Conservation (phyloP, 2,888 invertebrate species). For the Apodemia zela region DNA sequence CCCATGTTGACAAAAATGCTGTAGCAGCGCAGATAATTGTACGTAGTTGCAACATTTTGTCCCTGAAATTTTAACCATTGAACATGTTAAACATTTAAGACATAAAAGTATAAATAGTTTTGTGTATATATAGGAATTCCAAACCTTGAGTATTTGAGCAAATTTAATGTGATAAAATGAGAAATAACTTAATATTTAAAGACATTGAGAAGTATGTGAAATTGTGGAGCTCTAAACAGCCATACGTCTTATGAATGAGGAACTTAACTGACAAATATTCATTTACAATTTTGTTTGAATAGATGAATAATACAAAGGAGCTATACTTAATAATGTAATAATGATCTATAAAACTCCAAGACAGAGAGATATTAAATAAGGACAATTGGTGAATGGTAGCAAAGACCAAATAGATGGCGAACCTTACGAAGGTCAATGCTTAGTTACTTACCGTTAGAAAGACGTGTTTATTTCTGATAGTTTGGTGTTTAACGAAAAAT, state of each 20-base stretch:
- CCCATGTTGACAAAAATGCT: conserved; percentile 50
- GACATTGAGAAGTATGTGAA: no score
- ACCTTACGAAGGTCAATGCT: conserved; percentile 8
- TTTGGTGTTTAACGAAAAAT: background rate
- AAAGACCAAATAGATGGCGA: conserved; percentile 8
- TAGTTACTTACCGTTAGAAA: conserved; percentile 8
- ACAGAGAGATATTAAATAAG: background rate
- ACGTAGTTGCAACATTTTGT: conserved; percentile 54
- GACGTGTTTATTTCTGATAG: conserved; percentile 5
- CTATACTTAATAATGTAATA: no score
- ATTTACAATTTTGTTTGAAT: background rate
- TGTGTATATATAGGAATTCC: no score
- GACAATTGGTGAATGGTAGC: conserved; percentile 2
- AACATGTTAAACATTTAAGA: background rate
- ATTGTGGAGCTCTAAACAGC: no score
- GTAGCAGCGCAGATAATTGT: conserved; percentile 47
- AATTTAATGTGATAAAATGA: no score
- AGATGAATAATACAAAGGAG: background rate
- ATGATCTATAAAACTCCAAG: background rate
- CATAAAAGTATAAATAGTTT: background rate
- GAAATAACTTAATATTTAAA: no score
- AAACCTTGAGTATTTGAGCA: no score
- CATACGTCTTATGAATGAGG: no score
- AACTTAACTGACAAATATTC: no score
- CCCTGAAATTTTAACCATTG: conserved; percentile 38